phyloP scores from a whole-genome alignment of 2,888 invertebrate species.

The Laothoe populi region DNA sequence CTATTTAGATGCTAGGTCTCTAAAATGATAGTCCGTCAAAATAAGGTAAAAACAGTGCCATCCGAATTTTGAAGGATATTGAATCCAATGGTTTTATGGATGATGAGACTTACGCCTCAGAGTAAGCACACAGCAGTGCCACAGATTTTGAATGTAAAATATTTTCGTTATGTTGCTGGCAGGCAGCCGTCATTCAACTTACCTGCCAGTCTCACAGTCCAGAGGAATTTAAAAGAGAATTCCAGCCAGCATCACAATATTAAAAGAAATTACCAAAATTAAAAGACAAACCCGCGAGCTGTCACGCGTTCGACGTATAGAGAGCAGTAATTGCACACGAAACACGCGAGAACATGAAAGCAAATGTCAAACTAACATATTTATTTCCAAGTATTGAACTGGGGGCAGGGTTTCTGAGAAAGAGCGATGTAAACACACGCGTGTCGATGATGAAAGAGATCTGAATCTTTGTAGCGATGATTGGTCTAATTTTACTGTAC shows the following conservation, averaged over 20 bases:
- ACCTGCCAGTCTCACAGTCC: too few relatives aligned
- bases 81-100: too few relatives aligned
- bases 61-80: too few relatives aligned
- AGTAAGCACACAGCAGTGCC: too few relatives aligned
- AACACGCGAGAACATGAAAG: conserved; percentile 84
- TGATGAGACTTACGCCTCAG: too few relatives aligned
- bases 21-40: too few relatives aligned
- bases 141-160: too few relatives aligned
- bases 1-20: too few relatives aligned
- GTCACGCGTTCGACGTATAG: conserved; percentile 33
- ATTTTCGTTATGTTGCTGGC: too few relatives aligned
- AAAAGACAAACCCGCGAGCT: conserved; percentile 60
- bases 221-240: too few relatives aligned
- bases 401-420: conserved; percentile 78
- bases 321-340: conserved; percentile 74
- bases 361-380: conserved; percentile 85
- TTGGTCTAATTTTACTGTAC: conserved; percentile 78
- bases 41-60: too few relatives aligned
- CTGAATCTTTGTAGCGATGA: conserved; percentile 82
- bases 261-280: conserved; percentile 57
- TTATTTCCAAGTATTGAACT: conserved; percentile 85
- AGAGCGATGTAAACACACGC: conserved; percentile 80
- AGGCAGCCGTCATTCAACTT: too few relatives aligned
- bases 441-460: conserved; percentile 85
- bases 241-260: background rate